Percentiles rank a stretch among this genome's conserved stretches.
Conservation (phyloP, 2,797 vertebrate genomes). For the Neoniphon sammara region DNA sequence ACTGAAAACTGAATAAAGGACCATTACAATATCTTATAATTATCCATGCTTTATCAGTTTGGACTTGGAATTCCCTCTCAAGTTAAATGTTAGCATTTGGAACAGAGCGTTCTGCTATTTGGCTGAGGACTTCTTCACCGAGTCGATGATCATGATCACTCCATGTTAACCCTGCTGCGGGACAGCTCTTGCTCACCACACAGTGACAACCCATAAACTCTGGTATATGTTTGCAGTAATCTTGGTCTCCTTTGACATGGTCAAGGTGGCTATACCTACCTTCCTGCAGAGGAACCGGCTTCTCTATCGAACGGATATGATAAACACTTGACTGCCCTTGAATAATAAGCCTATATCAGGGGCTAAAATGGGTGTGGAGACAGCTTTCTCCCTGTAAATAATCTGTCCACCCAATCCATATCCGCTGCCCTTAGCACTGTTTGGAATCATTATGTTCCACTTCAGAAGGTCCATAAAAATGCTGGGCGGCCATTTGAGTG, state of each 20-base stretch:
- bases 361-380: constrained; percentile 56
- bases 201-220: constrained; percentile 43
- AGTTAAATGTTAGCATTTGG: constrained; percentile 25
- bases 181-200: constrained; percentile 38
- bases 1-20: constrained; percentile 61
- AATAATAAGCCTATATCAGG: constrained; percentile 65
- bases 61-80: constrained; percentile 32
- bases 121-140: constrained; percentile 32
- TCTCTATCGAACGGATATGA: constrained; percentile 53
- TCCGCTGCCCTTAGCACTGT: constrained; percentile 49
- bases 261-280: constrained; percentile 48
- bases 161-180: constrained; percentile 25
- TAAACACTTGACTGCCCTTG: constrained; percentile 64
- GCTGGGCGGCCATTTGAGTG: constrained; percentile 58
- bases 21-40: constrained; percentile 65
- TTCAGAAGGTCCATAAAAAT: constrained; percentile 68
- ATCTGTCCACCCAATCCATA: constrained; percentile 58
- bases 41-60: constrained; percentile 76
- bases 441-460: constrained; percentile 61
- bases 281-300: constrained; percentile 53
- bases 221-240: constrained; percentile 40
- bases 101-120: constrained; percentile 12
- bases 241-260: constrained; percentile 40
- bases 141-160: constrained; percentile 31
- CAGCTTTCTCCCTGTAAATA: constrained; percentile 67